Conservation (phyloP, 2,888 invertebrate genomes). For the Nemoura dubitans region DNA sequence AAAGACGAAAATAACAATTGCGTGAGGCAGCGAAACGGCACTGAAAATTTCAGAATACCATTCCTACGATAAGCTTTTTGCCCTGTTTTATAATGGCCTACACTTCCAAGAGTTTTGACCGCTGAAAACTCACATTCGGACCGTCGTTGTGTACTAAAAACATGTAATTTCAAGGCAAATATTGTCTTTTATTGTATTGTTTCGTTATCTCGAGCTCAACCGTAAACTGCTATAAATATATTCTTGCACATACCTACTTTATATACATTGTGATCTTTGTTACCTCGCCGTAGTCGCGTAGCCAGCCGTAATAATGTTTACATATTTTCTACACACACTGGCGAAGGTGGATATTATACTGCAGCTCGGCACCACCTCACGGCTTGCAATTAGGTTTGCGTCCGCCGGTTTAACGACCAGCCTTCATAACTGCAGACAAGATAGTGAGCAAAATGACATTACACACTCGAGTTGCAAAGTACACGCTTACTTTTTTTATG, state of each 20-base stretch:
- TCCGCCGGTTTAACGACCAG: constrained; percentile 25
- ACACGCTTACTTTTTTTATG: background rate
- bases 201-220: constrained; percentile 23
- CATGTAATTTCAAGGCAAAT: constrained; percentile 16
- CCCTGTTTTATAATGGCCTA: background rate
- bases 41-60: background rate
- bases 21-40: background rate
- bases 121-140: background rate
- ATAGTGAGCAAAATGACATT: constrained; percentile 40
- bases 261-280: background rate
- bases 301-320: background rate
- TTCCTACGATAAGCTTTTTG: background rate
- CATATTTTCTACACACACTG: background rate
- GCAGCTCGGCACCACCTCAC: background rate
- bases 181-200: constrained; percentile 37
- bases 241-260: background rate
- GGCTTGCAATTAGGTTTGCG: constrained; percentile 16
- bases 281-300: background rate
- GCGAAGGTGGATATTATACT: background rate
- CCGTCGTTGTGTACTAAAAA: constrained; percentile 12
- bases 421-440: constrained; percentile 39
- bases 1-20: constrained; percentile 3
- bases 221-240: constrained; percentile 4
- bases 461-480: background rate
- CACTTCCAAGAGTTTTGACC: background rate